Base-by-base conservation (phyloP, 2,113 vertebrate genomes). In the Brienomyrus longianalis region DNA sequence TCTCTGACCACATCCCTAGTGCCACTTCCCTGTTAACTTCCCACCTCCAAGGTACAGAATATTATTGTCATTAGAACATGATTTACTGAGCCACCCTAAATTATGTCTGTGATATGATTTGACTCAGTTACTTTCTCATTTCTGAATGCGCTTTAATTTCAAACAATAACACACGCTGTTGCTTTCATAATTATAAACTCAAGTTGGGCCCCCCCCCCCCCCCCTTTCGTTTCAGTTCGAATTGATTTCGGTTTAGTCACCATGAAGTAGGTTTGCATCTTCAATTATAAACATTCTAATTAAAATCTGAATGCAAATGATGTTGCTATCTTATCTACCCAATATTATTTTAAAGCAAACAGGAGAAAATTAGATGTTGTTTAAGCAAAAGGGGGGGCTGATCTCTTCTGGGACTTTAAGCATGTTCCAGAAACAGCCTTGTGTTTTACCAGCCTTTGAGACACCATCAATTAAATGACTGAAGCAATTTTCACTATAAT, bases 231-330 rank as follows among this genome's bases (percentile, higher is more conserved):
- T 17, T 47, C 92, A 93, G 90, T 92, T 95, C 90, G 94, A 62
- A 94, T 94, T 94, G 93, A 96, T 95, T 96, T 93, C 91, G 94
- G 92, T 95, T 95, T 85, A 93, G 95, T 94, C 93, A 92, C 91
- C 90, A 92, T 93, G 94, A 95, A 95, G 95, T 93, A 95, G 93
- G 93, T 94, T 96, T 91, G 94, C 93, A 39, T 39, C 39, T 39
- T 39, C 39, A 94, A 95, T 96, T 94, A 95, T 91, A 93, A 93
- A 94, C 92, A 91, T 93, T 93, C 93, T 94, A 94, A 96, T 96
- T 96, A 95, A 96, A 95, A 94, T 91, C 88, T 92, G 90, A 94
- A 95, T 94, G 94, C 93, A 96, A 95, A 96, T 95, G 94, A 92
- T 94, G 92, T 94, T 92, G 91, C 94, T 91, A 93, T 94, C 94